phyloP scores from a whole-genome alignment of 2,888 invertebrate genomes.

The Mycalesis mineus region DNA sequence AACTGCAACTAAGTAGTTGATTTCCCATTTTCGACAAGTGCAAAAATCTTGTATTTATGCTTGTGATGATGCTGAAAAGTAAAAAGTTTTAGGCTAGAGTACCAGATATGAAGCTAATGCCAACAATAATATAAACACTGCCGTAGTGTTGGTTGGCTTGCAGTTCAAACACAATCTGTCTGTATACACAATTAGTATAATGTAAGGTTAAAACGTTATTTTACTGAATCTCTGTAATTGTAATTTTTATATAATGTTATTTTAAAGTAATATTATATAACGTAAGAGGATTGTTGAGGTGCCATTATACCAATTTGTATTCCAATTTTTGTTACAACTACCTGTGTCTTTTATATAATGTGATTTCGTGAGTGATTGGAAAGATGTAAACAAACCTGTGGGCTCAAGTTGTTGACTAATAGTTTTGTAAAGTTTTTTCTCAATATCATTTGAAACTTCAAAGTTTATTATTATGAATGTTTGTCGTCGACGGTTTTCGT shows the following conservation, averaged over 20 bases:
- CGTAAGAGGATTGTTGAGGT: slow-evolving; percentile 70
- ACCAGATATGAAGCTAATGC: no score
- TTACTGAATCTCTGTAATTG: slow-evolving; percentile 72
- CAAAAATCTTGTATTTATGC: no score
- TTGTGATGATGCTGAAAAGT: no score
- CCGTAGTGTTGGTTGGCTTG: background rate
- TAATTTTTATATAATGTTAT: slow-evolving; percentile 69
- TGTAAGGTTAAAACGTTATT: slow-evolving; percentile 55
- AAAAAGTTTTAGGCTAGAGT: no score
- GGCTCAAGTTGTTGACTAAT: slow-evolving; percentile 17
- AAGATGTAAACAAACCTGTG: slow-evolving; percentile 11
- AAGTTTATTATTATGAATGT: slow-evolving; percentile 13
- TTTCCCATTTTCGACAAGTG: no score
- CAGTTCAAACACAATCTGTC: background rate
- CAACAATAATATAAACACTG: no score
- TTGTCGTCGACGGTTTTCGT: slow-evolving; percentile 10
- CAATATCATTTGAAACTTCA: slow-evolving; percentile 14
- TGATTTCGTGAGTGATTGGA: slow-evolving; percentile 11
- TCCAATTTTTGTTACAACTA: slow-evolving; percentile 53
- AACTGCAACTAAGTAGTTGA: background rate
- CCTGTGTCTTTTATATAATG: slow-evolving; percentile 26
- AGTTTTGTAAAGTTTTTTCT: slow-evolving; percentile 5
- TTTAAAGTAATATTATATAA: slow-evolving; percentile 63
- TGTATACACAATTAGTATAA: slow-evolving; percentile 33
- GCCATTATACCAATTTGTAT: slow-evolving; percentile 73